Percentiles rank a stretch among this genome's conserved stretches.
Evolutionary conservation across 53 echinoderm and acorn worm genomes (phyloP).

Genomic region (Zoroaster sp.): DNA sequence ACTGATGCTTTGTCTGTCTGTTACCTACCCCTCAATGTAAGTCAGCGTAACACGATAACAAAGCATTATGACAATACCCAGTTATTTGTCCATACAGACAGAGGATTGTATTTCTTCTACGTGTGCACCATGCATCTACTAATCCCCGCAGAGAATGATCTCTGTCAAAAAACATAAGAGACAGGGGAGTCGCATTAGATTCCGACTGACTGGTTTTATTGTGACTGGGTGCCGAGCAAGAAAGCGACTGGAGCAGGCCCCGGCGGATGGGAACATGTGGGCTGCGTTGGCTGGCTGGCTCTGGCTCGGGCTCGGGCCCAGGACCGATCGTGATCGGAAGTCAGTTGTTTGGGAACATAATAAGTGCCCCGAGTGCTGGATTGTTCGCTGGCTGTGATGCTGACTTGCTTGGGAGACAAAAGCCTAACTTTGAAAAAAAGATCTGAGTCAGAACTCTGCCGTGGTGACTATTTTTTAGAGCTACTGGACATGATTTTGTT

Average conservation of each 20-base stretch:
- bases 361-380: neutral
- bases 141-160: neutral
- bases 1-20: too few relatives aligned
- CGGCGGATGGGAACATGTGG: neutral
- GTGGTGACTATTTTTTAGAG: too few relatives aligned
- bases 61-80: neutral
- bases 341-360: conserved; percentile 3
- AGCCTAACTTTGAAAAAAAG: neutral
- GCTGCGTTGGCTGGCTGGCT: neutral
- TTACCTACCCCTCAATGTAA: neutral
- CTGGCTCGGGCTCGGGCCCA: neutral
- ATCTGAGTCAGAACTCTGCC: neutral
- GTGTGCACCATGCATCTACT: neutral
- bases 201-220: conserved; percentile 23
- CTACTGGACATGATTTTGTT: too few relatives aligned
- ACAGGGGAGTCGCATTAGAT: neutral
- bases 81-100: neutral
- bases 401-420: neutral
- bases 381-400: neutral
- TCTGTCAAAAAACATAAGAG: neutral
- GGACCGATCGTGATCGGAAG: conserved; percentile 1
- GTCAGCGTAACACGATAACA: neutral
- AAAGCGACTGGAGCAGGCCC: neutral
- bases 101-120: neutral
- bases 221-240: neutral